These are phyloP conservation scores for Cotesia typhae DNA, from an alignment of 1,140 invertebrate genomes.

Conservation along the genomic window DNA sequence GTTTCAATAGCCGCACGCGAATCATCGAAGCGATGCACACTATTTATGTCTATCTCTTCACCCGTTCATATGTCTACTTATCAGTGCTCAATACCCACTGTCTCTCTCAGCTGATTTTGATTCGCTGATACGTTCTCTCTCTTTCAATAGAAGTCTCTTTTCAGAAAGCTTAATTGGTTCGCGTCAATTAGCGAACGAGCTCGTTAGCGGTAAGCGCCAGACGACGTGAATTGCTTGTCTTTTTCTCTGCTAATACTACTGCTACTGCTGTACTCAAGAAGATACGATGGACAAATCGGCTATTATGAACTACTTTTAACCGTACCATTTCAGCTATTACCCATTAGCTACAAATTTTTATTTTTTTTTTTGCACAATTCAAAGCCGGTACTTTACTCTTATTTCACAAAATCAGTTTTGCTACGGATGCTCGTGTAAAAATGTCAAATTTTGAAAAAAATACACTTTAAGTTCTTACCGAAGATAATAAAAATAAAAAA, in stretches of 20 bases:
- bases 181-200: conserved; percentile 50
- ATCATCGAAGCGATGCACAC: conserved; percentile 34
- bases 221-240: conserved; percentile 18
- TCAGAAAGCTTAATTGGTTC: conserved; percentile 44
- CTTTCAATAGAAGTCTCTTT: conserved; percentile 2
- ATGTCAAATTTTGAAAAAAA: too few species aligned
- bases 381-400: too few species aligned
- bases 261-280: too few species aligned
- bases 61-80: neutral
- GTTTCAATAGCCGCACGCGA: conserved; percentile 27
- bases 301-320: neutral
- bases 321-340: too few species aligned
- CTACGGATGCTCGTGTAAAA: too few species aligned
- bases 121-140: neutral
- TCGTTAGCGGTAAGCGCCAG: conserved; percentile 51
- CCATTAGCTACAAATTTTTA: too few species aligned
- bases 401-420: too few species aligned
- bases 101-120: neutral
- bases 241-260: too few species aligned
- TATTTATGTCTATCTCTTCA: neutral
- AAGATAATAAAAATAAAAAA: too few species aligned
- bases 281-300: conserved; percentile 3
- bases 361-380: too few species aligned
- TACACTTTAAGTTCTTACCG: too few species aligned
- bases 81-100: neutral